phyloP scores from a whole-genome alignment of 2,113 vertebrate species.

The Gambusia affinis region DNA sequence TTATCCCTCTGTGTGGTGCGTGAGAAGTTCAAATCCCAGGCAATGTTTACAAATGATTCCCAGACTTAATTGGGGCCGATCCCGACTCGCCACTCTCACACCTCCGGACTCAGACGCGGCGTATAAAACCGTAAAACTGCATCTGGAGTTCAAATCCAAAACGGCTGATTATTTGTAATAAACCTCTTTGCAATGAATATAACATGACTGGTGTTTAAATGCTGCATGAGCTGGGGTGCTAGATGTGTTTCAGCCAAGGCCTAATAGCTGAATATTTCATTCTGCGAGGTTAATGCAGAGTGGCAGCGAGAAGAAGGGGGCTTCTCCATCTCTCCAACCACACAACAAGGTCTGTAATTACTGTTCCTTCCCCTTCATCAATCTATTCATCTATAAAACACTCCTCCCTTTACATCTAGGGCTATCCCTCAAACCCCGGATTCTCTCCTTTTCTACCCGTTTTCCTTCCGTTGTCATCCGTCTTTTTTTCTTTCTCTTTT shows the following conservation, averaged over 20 bases:
- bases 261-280: slow-evolving; percentile 72
- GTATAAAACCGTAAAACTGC: slow-evolving; percentile 11
- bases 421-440: slow-evolving; percentile 46
- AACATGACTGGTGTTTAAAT: slow-evolving; percentile 73
- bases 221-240: slow-evolving; percentile 68
- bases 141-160: slow-evolving; percentile 39
- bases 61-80: slow-evolving; percentile 35
- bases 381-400: slow-evolving; percentile 42
- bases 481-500: slow-evolving; percentile 7
- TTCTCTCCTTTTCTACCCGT: slow-evolving; percentile 7
- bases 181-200: slow-evolving; percentile 68
- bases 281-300: slow-evolving; percentile 66
- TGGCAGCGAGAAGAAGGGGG: slow-evolving; percentile 45
- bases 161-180: slow-evolving; percentile 51
- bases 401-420: slow-evolving; percentile 21
- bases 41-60: slow-evolving; percentile 58
- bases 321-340: slow-evolving; percentile 43
- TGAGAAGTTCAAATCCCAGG: slow-evolving; percentile 53
- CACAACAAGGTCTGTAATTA: slow-evolving; percentile 63
- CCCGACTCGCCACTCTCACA: slow-evolving; percentile 31
- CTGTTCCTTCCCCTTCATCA: slow-evolving; percentile 36
- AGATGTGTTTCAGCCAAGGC: slow-evolving; percentile 64
- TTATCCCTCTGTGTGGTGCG: slow-evolving; percentile 25
- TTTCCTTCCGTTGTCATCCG: slow-evolving; percentile 30
- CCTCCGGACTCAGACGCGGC: slow-evolving; percentile 10